These are phyloP conservation scores for Perognathus longimembris DNA, from an alignment of 2,113 vertebrate species.

Conservation along the genomic window DNA sequence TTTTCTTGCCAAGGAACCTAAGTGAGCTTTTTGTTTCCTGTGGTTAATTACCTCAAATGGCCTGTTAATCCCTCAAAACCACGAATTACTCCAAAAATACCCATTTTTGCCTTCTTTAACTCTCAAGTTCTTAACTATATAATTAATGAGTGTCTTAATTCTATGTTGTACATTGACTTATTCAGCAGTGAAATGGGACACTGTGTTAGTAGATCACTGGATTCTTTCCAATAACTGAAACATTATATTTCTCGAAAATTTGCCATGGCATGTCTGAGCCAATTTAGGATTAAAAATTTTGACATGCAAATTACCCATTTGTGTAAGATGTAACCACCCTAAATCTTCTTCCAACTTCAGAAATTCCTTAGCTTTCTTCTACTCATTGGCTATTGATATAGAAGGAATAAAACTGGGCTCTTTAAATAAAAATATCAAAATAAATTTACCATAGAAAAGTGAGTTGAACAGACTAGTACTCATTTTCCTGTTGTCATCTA, in stretches of 20 bases:
- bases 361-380: background rate
- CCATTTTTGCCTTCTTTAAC: constrained; percentile 64
- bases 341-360: constrained; percentile 35
- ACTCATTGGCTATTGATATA: background rate
- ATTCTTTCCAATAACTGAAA: constrained; percentile 61
- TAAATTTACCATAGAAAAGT: constrained; percentile 32
- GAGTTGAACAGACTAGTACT: background rate
- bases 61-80: constrained; percentile 51
- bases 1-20: constrained; percentile 12
- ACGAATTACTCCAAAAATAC: constrained; percentile 72
- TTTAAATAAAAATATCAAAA: background rate
- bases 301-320: constrained; percentile 26
- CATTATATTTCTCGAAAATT: constrained; percentile 70
- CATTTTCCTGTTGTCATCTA: background rate
- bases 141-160: constrained; percentile 76
- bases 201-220: constrained; percentile 50
- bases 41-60: constrained; percentile 64
- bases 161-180: constrained; percentile 45
- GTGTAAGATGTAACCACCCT: background rate
- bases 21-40: constrained; percentile 51
- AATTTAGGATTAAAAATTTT: constrained; percentile 46
- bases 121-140: constrained; percentile 67
- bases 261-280: constrained; percentile 47
- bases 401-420: background rate
- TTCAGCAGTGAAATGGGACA: constrained; percentile 57